Conservation (phyloP, 2,113 vertebrate species). For the Pomatostomus ruficeps region DNA sequence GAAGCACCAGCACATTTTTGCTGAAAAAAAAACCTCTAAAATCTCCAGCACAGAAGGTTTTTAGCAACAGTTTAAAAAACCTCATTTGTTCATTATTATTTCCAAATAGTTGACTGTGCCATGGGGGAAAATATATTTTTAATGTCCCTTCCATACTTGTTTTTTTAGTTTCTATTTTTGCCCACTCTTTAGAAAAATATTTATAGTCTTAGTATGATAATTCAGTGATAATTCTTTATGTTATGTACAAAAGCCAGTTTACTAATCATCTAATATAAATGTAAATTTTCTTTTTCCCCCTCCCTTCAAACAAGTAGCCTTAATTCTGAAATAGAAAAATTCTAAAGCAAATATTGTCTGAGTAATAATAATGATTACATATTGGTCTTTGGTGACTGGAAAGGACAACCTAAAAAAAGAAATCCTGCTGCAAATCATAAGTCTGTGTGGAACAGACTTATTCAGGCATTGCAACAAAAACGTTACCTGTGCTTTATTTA, state of each 20-base stretch:
- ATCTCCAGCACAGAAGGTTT: neutral
- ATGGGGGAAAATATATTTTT: neutral
- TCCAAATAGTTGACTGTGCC: neutral
- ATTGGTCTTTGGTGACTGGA: neutral
- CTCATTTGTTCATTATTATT: neutral
- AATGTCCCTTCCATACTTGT: neutral
- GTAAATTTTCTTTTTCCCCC: neutral
- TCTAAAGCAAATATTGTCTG: neutral
- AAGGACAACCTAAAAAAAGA: neutral
- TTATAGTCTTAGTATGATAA: neutral
- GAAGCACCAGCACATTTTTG: rapidly evolving
- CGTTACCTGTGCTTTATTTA: neutral
- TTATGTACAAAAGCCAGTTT: neutral
- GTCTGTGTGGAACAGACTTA: neutral
- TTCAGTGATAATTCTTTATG: neutral
- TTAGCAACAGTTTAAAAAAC: neutral
- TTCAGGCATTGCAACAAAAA: neutral
- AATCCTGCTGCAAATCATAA: neutral
- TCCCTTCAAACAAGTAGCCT: neutral
- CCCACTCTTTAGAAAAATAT: neutral
- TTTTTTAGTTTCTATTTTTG: neutral
- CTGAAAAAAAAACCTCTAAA: neutral
- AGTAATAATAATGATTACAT: neutral
- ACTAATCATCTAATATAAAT: neutral
- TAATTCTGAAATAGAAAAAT: neutral